phyloP scores from a whole-genome alignment of 2,113 vertebrate species.

The Apeltes quadracus region DNA sequence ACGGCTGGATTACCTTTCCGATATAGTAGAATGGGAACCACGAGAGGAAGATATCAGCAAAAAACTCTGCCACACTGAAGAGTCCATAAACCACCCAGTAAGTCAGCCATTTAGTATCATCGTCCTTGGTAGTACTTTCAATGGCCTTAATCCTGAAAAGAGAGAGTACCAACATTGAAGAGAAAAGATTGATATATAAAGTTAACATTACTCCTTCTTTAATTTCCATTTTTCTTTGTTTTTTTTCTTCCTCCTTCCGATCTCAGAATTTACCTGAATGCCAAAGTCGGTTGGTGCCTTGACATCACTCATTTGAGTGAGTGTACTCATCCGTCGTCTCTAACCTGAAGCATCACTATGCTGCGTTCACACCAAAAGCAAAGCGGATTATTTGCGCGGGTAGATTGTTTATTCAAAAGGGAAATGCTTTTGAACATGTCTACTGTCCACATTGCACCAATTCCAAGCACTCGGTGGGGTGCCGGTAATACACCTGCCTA shows the following conservation, averaged over 20 bases:
- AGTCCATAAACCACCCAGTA: constrained; percentile 98
- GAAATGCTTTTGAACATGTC: no score
- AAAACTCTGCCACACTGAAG: constrained; percentile 96
- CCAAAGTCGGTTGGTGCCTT: neutral
- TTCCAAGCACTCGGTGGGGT: no score
- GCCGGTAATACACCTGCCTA: no score
- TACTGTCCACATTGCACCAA: no score
- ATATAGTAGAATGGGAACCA: constrained; percentile 99
- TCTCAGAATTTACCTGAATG: neutral
- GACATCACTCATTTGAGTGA: neutral
- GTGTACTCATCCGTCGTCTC: neutral
- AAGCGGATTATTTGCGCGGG: no score
- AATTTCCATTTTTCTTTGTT: neutral
- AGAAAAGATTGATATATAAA: neutral
- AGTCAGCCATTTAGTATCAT: constrained; percentile 98
- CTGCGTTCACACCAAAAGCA: no score
- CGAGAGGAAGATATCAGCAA: constrained; percentile 95
- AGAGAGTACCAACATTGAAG: constrained; percentile 12
- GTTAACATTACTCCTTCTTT: neutral
- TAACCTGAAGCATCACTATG: no score
- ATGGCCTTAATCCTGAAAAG: constrained; percentile 94
- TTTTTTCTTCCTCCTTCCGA: no score
- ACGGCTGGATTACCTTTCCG: constrained; percentile 85
- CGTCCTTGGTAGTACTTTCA: constrained; percentile 95
- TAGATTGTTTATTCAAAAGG: no score